Evolutionary conservation across 2,888 invertebrate species (phyloP), one percentile per base, ranked within the genome.

Genomic region (Dinocampus coccinellae): DNA sequence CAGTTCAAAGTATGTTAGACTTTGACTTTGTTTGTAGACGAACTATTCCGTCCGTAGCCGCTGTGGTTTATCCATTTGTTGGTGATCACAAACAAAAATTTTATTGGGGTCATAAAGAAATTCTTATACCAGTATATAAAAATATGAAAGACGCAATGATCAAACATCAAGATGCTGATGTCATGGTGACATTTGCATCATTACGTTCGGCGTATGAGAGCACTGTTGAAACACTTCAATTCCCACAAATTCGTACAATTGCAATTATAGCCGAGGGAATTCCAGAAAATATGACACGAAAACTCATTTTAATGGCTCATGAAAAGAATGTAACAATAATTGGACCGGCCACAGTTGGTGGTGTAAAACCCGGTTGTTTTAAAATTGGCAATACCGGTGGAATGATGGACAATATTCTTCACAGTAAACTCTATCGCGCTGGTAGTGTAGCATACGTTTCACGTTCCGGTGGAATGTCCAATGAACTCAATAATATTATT

Each of bases 351-450:
- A 97, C 97, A 0, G 97, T 99, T 52, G 99, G 99, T 61, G 99
- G 99, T 3, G 95, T 99, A 70, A 98, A 99, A 83, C 99, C 99
- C 0, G 99, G 99, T 1, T 97, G 98, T 87, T 98, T 99, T 89
- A 99, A 99, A 89, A 99, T 99, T 80, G 98, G 98, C 69, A 99
- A 99, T 90, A 99, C 99, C 0, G 99, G 99, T 13, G 99, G 99
- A 72, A 99, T 99, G 99, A 95, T 99, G 91, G 99, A 99, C 88
- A 99, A 99, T 86, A 98, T 99, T 78, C 89, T 99, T 1, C 96
- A 98, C 84, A 98, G 98, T 77, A 98, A 98, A 87, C 90, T 99
- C 13, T 99, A 99, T 89, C 90, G 99, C 33, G 95, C 98, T 0
- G 99, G 99, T 82, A 96, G 98, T 84, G 97, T 99, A 67, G 99